A percentile compares a stretch with the other conserved stretches of the same genome.
Evolutionary conservation across 1,140 invertebrate species (phyloP).

Genomic region (Teleogryllus occipitalis): DNA sequence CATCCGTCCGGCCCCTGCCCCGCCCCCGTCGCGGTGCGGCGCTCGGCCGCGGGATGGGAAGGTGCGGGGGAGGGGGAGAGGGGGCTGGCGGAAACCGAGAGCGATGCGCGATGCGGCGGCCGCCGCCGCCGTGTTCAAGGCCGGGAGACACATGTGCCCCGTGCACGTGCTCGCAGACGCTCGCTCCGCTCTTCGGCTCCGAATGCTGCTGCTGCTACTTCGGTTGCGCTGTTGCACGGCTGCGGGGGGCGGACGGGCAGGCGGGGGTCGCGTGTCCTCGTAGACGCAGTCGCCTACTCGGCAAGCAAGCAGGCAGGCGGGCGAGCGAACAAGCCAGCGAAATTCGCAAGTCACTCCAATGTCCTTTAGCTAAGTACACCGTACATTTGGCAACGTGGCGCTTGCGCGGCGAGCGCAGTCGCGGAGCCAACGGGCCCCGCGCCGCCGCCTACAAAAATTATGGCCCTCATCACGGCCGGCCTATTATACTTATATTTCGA

Average conservation of each 20-base stretch:
- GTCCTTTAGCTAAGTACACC: no score
- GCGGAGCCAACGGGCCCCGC: no score
- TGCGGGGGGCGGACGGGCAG: no score
- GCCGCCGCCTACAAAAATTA: no score
- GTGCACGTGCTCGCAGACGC: neutral
- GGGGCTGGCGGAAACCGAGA: neutral
- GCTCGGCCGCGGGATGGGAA: neutral
- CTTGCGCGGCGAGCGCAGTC: no score
- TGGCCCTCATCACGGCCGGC: no score
- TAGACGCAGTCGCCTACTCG: no score
- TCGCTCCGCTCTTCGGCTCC: neutral
- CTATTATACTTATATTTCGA: no score
- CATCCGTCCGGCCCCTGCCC: no score
- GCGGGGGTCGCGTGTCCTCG: neutral
- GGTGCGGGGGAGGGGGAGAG: neutral
- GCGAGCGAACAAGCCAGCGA: neutral
- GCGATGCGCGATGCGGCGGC: neutral
- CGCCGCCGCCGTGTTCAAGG: neutral
- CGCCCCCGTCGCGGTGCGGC: no score
- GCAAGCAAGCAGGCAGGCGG: neutral
- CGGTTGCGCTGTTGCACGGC: neutral
- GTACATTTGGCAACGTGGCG: no score
- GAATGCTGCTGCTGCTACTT: neutral
- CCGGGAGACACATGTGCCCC: neutral
- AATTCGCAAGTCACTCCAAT: no score